phyloP scores from a whole-genome alignment of 2,888 invertebrate genomes.

The Pterobdella sp. region DNA sequence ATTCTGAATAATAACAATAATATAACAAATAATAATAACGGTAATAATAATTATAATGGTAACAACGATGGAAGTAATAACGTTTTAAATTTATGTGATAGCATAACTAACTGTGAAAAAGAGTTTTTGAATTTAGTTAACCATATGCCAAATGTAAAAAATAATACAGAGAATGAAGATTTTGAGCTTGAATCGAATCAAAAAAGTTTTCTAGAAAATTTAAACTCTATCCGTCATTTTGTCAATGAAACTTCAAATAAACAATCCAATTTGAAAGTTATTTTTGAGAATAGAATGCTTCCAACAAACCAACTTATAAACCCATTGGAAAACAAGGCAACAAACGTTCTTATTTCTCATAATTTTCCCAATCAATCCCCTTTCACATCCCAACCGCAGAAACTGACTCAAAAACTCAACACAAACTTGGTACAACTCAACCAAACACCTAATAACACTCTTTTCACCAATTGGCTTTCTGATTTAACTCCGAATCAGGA shows the following conservation, averaged over 20 bases:
- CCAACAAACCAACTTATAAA: too few relatives aligned
- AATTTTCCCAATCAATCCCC: too few relatives aligned
- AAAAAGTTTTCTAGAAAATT: constrained; percentile 1
- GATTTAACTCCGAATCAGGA: too few relatives aligned
- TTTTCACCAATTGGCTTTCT: too few relatives aligned
- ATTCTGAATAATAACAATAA: neutral
- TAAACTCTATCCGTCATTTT: neutral
- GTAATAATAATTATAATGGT: neutral
- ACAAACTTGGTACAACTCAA: too few relatives aligned
- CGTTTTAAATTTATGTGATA: neutral
- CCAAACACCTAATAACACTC: too few relatives aligned
- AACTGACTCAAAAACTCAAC: too few relatives aligned
- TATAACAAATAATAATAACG: neutral
- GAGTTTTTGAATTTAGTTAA: too few relatives aligned
- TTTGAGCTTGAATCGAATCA: neutral
- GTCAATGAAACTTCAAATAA: neutral
- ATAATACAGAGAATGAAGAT: neutral
- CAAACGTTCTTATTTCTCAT: too few relatives aligned
- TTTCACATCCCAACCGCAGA: too few relatives aligned
- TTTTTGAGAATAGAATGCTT: too few relatives aligned
- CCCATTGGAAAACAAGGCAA: too few relatives aligned
- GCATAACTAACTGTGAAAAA: neutral
- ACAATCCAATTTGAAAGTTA: neutral
- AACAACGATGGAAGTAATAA: neutral
- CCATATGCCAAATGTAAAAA: neutral